A percentile compares a stretch with the other conserved stretches of the same genome.
phyloP scores from a whole-genome alignment of 2,797 vertebrate genomes.

The Leptoclinus maculatus region DNA sequence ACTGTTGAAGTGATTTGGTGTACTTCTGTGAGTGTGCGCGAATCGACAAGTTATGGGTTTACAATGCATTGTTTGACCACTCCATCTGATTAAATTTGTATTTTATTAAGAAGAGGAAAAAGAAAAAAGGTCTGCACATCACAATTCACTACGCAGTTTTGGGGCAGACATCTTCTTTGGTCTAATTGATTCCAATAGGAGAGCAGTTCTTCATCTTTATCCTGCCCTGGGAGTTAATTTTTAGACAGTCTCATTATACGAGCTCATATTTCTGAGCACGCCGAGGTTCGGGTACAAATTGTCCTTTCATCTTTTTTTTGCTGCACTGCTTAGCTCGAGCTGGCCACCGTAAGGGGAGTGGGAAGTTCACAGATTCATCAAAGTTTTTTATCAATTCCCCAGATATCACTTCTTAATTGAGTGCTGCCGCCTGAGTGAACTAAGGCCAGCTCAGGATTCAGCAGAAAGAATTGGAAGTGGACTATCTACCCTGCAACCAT shows the following conservation, averaged over 20 bases:
- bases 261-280: constrained; percentile 60
- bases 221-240: constrained; percentile 65
- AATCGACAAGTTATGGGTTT: neutral
- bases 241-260: constrained; percentile 69
- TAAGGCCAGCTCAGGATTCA: constrained; percentile 33
- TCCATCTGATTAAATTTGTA: constrained; percentile 23
- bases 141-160: constrained; percentile 44
- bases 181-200: constrained; percentile 65
- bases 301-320: constrained; percentile 59
- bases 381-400: constrained; percentile 55
- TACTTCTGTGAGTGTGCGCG: neutral
- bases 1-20: neutral
- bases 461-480: constrained; percentile 40
- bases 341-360: neutral
- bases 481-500: constrained; percentile 27
- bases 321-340: constrained; percentile 7
- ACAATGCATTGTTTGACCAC: neutral
- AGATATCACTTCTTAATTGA: constrained; percentile 61
- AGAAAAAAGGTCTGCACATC: constrained; percentile 12
- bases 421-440: constrained; percentile 43
- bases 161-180: constrained; percentile 49
- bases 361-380: constrained; percentile 57
- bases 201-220: constrained; percentile 67
- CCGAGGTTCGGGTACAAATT: constrained; percentile 49
- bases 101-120: neutral